These are phyloP conservation scores for Ophioninae sp. DNA, from an alignment of 2,888 invertebrate genomes.

Conservation along the genomic window DNA sequence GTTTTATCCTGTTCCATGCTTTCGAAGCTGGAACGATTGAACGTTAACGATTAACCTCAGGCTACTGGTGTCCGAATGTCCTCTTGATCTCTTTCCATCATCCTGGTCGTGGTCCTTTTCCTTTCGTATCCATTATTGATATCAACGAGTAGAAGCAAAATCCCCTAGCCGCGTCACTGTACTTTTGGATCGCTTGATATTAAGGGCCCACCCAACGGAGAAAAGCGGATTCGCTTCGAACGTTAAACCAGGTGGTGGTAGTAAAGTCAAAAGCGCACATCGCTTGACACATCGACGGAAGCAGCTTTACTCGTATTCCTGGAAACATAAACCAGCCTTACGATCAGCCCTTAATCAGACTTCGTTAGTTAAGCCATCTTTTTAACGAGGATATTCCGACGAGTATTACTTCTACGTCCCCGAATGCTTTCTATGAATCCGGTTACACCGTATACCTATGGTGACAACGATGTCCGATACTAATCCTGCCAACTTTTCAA, in stretches of 20 bases:
- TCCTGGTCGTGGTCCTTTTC: conserved; percentile 16
- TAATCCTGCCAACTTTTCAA: conserved; percentile 30
- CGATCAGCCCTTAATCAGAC: conserved; percentile 64
- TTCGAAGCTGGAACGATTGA: conserved; percentile 47
- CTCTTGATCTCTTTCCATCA: neutral
- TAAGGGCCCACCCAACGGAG: conserved; percentile 28
- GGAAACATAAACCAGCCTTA: conserved; percentile 60
- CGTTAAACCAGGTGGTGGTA: conserved; percentile 54
- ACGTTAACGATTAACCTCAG: conserved; percentile 57
- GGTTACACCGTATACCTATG: neutral
- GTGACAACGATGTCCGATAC: conserved; percentile 2
- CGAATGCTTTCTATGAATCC: conserved; percentile 51
- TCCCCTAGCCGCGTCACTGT: neutral
- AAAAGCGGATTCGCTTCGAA: conserved; percentile 41
- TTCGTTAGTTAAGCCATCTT: conserved; percentile 63
- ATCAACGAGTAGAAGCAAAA: conserved; percentile 34
- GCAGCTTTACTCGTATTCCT: conserved; percentile 61
- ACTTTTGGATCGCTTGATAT: conserved; percentile 27
- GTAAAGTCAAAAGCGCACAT: conserved; percentile 26
- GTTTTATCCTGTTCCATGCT: conserved; percentile 50
- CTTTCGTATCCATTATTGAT: conserved; percentile 56
- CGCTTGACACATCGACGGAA: conserved; percentile 44
- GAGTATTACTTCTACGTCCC: conserved; percentile 55
- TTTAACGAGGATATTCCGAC: conserved; percentile 62
- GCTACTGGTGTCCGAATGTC: neutral